Conservation (phyloP, 2,113 vertebrate species). For the Prietella phreatophila region DNA sequence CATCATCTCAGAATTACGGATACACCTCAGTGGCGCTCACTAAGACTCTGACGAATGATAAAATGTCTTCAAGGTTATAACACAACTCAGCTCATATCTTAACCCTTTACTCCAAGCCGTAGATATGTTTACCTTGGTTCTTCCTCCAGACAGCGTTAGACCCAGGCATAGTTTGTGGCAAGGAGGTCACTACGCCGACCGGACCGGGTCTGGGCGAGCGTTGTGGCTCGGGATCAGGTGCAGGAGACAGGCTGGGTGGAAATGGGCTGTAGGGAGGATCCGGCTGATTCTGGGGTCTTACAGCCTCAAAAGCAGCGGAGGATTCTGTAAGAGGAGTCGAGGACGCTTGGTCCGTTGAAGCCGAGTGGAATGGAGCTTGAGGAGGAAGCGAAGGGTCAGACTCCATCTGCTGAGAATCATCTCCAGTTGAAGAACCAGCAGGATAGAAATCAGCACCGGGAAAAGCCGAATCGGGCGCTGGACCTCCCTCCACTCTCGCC, state of each 20-base stretch:
- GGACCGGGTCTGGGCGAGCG: constrained; percentile 61
- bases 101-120: neutral
- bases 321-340: neutral
- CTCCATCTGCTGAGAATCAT: constrained; percentile 42
- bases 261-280: constrained; percentile 52
- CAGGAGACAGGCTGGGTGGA: constrained; percentile 62
- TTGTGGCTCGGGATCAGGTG: constrained; percentile 51
- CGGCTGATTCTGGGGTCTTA: constrained; percentile 32
- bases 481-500: constrained; percentile 52
- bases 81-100: neutral
- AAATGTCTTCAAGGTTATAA: neutral
- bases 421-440: neutral
- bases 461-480: constrained; percentile 52
- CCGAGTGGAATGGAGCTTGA: neutral
- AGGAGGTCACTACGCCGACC: constrained; percentile 62
- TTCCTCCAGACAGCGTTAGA: constrained; percentile 85
- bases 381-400: neutral
- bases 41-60: neutral
- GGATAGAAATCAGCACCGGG: neutral
- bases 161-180: constrained; percentile 65
- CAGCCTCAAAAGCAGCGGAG: neutral
- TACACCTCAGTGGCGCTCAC: neutral
- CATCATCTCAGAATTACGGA: neutral
- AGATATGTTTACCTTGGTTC: constrained; percentile 78
- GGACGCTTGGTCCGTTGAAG: neutral